Percentiles rank a stretch among this genome's conserved stretches.
Evolutionary conservation across 2,113 vertebrate species (phyloP).

Genomic region (Hypomesus transpacificus): DNA sequence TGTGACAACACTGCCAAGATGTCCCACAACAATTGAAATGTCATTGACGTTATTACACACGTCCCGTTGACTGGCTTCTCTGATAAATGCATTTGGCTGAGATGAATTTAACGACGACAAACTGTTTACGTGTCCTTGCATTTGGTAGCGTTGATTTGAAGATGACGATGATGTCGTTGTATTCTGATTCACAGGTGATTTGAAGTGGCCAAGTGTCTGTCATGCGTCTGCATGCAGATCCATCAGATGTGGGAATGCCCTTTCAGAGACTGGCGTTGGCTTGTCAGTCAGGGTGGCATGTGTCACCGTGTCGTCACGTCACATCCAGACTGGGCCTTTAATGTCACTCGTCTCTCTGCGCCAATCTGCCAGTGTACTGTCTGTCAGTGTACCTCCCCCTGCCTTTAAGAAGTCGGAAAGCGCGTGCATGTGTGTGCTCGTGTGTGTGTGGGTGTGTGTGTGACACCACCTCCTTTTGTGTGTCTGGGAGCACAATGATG

Average conservation of each 20-base stretch:
- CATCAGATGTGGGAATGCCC: background rate
- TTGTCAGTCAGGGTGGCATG: conserved; percentile 25
- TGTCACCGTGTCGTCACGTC: conserved; percentile 53
- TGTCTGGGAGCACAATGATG: conserved; percentile 49
- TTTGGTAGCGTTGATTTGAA: too few species aligned
- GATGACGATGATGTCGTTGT: too few species aligned
- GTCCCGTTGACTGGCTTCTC: too few species aligned
- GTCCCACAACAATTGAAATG: too few species aligned
- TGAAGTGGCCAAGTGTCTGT: too few species aligned
- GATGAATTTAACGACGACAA: too few species aligned
- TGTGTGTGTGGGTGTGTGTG: conserved; percentile 9
- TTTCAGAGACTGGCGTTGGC: conserved; percentile 5
- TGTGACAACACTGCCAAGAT: too few species aligned
- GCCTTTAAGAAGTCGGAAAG: conserved; percentile 40
- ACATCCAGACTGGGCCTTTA: conserved; percentile 51
- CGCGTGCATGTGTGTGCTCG: conserved; percentile 19
- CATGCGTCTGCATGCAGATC: too few species aligned
- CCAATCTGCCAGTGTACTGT: conserved; percentile 45
- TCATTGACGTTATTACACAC: too few species aligned
- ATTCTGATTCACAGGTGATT: too few species aligned
- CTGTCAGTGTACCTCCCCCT: conserved; percentile 54
- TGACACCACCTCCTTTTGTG: conserved; percentile 47
- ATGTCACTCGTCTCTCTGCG: conserved; percentile 59
- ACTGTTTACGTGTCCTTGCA: too few species aligned
- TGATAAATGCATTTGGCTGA: too few species aligned